A percentile compares a stretch with the other conserved stretches of the same genome.
Evolutionary conservation across 1,140 invertebrate species (phyloP).

Genomic region (Rhagoletis pomonella): DNA sequence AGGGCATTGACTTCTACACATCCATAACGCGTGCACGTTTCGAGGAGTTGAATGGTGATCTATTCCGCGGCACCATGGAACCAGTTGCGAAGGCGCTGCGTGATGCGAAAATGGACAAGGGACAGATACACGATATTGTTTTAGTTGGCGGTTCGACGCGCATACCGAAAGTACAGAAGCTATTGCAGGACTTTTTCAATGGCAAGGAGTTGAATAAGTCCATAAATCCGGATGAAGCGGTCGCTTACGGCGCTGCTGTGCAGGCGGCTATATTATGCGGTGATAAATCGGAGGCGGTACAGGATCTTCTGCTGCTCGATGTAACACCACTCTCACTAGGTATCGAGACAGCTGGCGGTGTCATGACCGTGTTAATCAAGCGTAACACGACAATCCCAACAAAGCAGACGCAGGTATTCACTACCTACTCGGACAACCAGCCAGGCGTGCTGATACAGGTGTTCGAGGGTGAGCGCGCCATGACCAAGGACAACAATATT

Average conservation of each 20-base stretch:
- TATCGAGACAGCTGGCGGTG: constrained; percentile 97
- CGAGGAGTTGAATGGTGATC: constrained; percentile 94
- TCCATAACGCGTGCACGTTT: constrained; percentile 95
- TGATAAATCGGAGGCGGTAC: constrained; percentile 93
- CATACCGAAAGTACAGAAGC: constrained; percentile 97
- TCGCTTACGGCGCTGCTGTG: constrained; percentile 91
- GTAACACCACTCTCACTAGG: constrained; percentile 96
- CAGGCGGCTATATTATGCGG: constrained; percentile 95
- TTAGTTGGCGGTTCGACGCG: constrained; percentile 97
- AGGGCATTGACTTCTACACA: constrained; percentile 97
- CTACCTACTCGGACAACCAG: constrained; percentile 97
- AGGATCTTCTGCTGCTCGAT: constrained; percentile 92
- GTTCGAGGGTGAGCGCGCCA: constrained; percentile 92
- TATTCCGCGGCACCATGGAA: constrained; percentile 94
- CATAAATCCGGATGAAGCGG: constrained; percentile 96
- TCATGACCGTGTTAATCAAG: constrained; percentile 97
- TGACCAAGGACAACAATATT: constrained; percentile 94
- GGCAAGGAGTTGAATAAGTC: constrained; percentile 98
- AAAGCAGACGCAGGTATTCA: constrained; percentile 96
- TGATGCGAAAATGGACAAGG: constrained; percentile 96
- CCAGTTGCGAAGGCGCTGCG: constrained; percentile 95
- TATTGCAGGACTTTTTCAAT: constrained; percentile 96
- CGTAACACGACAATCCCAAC: constrained; percentile 97
- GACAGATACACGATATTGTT: constrained; percentile 94
- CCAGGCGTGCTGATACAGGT: constrained; percentile 93